Percentiles rank a stretch among this genome's conserved stretches.
These are phyloP conservation scores for Catostylus mosaicus DNA, from an alignment of 30 jellyfish, hydroid and myxozoan species.

Conservation along the genomic window DNA sequence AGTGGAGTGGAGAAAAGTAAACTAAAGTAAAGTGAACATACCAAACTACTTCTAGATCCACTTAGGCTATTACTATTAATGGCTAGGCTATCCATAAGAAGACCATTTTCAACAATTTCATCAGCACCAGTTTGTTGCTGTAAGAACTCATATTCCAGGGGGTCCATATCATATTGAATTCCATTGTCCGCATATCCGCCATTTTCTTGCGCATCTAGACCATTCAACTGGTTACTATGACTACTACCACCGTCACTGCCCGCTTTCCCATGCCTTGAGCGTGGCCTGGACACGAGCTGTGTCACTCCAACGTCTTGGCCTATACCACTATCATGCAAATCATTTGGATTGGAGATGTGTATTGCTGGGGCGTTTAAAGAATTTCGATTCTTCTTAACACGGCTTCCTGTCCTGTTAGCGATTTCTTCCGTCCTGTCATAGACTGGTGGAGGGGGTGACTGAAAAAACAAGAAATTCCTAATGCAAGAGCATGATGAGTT, in stretches of 20 bases:
- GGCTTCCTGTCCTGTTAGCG: neutral
- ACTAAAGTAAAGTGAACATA: conserved; percentile 18
- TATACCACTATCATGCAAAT: conserved; percentile 68
- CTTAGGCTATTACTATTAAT: conserved; percentile 38
- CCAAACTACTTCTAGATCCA: conserved; percentile 80
- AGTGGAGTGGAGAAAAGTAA: neutral
- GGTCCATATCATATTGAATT: conserved; percentile 82
- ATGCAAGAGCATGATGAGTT: too few species aligned
- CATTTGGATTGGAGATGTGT: conserved; percentile 20
- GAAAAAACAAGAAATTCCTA: neutral
- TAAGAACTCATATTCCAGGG: conserved; percentile 80
- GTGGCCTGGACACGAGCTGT: conserved; percentile 8
- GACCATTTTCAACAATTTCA: conserved; percentile 16
- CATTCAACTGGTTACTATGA: conserved; percentile 29
- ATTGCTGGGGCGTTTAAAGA: conserved; percentile 44
- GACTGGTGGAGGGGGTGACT: conserved; percentile 69
- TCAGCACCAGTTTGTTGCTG: conserved; percentile 47
- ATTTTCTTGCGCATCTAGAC: neutral
- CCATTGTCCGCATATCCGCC: neutral
- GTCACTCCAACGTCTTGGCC: conserved; percentile 46
- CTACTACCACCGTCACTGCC: conserved; percentile 50
- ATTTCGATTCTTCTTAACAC: neutral
- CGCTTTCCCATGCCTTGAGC: neutral
- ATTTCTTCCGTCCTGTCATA: neutral
- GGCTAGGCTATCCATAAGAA: conserved; percentile 52